Evolutionary conservation across 2,797 vertebrate genomes (phyloP), one percentile per base, ranked within the genome.

Genomic region (Gorsachius magnificus): DNA sequence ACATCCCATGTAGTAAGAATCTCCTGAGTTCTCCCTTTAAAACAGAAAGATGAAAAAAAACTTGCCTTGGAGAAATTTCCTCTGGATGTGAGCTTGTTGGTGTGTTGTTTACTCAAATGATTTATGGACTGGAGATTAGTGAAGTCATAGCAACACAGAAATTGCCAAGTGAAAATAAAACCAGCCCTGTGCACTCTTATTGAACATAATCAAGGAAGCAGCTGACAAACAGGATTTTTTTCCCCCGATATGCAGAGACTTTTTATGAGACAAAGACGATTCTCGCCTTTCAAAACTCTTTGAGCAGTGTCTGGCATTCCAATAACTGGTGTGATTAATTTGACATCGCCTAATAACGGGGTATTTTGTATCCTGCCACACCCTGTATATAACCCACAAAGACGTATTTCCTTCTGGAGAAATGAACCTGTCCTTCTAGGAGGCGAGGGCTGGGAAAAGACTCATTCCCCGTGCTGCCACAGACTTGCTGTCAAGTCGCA

Each of bases 61-160:
- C 16, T 95, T 72, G 86, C 91, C 91, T 95, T 94, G 74, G 89
- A 95, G 93, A 97, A 93, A 96, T 96, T 96, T 95, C 78, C 60
- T 48, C 79, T 87, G 93, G 89, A 96, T 95, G 95, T 96, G 87
- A 93, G 92, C 58, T 95, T 92, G 89, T 81, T 95, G 95, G 90
- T 94, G 87, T 88, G 81, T 94, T 97, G 94, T 97, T 97, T 97
- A 94, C 87, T 97, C 93, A 97, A 97, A 95, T 95, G 96, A 97
- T 96, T 97, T 94, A 91, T 94, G 93, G 96, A 91, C 78, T 95
- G 79, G 90, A 97, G 97, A 97, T 96, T 96, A 93, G 93, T 84
- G 91, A 97, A 96, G 94, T 96, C 95, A 96, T 86, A 93, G 96
- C 77, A 95, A 95, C 93, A 84, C 74, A 90, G 91, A 96, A 97